Evolutionary conservation across 1,140 invertebrate genomes (phyloP).

Genomic region (Campoletis sonorensis): DNA sequence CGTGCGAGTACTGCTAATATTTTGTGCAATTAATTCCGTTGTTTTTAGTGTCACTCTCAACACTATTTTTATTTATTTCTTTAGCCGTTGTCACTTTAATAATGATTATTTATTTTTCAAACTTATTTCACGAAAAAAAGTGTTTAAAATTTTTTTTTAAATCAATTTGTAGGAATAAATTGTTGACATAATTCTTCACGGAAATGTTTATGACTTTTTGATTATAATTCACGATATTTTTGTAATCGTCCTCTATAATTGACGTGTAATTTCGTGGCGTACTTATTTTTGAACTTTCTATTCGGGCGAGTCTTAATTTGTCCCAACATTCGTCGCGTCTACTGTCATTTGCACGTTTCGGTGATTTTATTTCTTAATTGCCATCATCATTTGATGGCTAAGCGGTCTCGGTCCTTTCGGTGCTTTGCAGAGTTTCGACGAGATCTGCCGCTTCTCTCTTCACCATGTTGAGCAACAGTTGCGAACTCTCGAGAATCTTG

Average conservation of each 20-base stretch:
- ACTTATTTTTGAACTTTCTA: no score
- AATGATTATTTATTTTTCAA: no score
- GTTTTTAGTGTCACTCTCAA: neutral
- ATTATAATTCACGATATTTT: neutral
- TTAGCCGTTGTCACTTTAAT: neutral
- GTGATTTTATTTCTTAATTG: neutral
- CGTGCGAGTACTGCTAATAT: no score
- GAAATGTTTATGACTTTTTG: no score
- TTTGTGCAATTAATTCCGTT: no score
- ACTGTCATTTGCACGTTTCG: neutral
- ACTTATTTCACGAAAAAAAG: neutral
- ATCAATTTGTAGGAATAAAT: no score
- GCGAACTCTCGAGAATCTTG: slow-evolving; percentile 68
- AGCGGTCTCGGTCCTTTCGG: slow-evolving; percentile 29
- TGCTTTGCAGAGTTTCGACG: slow-evolving; percentile 58
- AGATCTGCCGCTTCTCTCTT: slow-evolving; percentile 65
- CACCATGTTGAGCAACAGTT: slow-evolving; percentile 63
- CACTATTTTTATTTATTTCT: neutral
- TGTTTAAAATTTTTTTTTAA: no score
- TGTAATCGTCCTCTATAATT: neutral
- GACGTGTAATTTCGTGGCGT: no score
- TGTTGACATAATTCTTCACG: no score
- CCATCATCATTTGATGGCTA: neutral
- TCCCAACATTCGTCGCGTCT: neutral
- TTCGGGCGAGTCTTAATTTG: no score